phyloP scores from a whole-genome alignment of 2,113 vertebrate species.

The Megaceryle torquata region DNA sequence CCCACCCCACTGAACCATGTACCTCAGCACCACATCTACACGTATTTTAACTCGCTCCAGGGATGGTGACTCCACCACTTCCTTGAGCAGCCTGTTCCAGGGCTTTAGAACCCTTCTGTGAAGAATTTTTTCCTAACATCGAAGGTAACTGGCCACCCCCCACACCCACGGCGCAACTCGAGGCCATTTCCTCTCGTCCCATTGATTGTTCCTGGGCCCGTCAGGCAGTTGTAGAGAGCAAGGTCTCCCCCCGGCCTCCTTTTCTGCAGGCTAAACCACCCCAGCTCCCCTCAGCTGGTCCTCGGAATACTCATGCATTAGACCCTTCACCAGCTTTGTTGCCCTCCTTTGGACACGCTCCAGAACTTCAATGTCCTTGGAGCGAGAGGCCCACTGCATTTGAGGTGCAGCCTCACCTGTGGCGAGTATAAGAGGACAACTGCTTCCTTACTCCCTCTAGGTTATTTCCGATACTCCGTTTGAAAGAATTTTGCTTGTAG shows the following conservation, averaged over 20 bases:
- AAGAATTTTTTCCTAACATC: too few relatives aligned
- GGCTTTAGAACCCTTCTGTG: not conserved
- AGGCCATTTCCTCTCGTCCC: not conserved
- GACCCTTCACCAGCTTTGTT: not conserved
- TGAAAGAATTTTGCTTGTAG: rapidly evolving
- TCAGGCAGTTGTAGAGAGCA: too few relatives aligned
- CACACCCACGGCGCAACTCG: too few relatives aligned
- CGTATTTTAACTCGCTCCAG: not conserved
- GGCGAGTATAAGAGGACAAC: not conserved
- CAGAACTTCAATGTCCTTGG: not conserved
- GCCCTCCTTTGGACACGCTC: not conserved
- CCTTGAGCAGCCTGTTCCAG: not conserved
- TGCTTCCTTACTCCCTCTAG: not conserved
- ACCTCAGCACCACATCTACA: not conserved
- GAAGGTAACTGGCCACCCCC: too few relatives aligned
- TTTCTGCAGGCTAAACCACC: not conserved
- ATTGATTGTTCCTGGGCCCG: not conserved
- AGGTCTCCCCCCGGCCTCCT: not conserved
- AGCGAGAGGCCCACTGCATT: not conserved
- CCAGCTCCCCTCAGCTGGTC: too few relatives aligned
- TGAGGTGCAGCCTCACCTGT: not conserved
- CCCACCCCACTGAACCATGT: not conserved
- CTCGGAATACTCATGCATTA: not conserved
- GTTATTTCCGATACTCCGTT: not conserved
- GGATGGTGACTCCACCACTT: not conserved